phyloP scores from a whole-genome alignment of 2,113 vertebrate species.

The Lipophrys pholis region DNA sequence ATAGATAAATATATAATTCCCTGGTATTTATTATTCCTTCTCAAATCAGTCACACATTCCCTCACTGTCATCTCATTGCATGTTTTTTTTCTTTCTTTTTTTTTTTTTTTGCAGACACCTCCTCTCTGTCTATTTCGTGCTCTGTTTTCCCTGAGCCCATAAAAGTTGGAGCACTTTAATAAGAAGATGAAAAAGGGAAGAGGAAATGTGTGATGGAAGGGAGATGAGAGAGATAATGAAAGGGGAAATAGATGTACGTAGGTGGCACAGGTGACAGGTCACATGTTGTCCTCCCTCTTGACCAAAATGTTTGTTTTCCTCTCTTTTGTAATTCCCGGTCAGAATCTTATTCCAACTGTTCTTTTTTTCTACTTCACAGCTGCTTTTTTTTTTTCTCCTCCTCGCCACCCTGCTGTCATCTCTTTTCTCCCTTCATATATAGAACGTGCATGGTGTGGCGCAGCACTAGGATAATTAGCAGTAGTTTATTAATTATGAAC shows the following conservation, averaged over 20 bases:
- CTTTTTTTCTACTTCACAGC: neutral
- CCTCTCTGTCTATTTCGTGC: neutral
- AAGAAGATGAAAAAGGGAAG: constrained; percentile 61
- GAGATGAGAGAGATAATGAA: constrained; percentile 70
- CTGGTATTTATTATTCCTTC: constrained; percentile 35
- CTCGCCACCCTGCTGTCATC: constrained; percentile 1
- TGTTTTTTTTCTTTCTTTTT: neutral
- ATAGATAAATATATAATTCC: constrained; percentile 53
- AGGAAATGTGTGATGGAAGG: constrained; percentile 58
- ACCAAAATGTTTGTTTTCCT: constrained; percentile 19
- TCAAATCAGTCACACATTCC: no score
- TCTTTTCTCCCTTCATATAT: constrained; percentile 48
- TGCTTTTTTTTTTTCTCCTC: constrained; percentile 19
- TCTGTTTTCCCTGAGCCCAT: constrained; percentile 49
- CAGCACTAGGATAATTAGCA: constrained; percentile 76
- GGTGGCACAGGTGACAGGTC: constrained; percentile 68
- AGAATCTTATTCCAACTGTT: constrained; percentile 21
- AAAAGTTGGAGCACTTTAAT: constrained; percentile 70
- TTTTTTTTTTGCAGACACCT: neutral
- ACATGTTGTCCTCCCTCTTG: constrained; percentile 36
- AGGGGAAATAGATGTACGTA: constrained; percentile 59
- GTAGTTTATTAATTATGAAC: constrained; percentile 80
- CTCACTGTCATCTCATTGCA: no score
- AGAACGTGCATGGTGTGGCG: constrained; percentile 48
- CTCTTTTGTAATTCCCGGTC: constrained; percentile 33